Conservation (phyloP, 2,797 vertebrate species). For the Arnoldichthys spilopterus region DNA sequence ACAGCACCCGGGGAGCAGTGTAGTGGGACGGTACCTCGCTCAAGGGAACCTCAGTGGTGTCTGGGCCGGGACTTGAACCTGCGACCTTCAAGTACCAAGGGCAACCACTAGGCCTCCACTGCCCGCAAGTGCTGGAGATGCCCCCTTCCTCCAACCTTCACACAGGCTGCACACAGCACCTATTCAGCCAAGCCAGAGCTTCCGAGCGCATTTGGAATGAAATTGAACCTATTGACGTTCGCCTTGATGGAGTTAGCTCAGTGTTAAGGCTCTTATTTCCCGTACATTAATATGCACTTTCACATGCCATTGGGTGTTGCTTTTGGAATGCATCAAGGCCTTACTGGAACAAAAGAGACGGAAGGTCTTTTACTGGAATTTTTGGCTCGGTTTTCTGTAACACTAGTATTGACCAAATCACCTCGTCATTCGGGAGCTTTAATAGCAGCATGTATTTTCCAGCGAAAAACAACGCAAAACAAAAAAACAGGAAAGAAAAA, state of each 20-base stretch:
- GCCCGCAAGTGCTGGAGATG: conserved; percentile 7
- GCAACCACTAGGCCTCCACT: too few relatives aligned
- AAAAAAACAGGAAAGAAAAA: conserved; percentile 8
- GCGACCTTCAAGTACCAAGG: too few relatives aligned
- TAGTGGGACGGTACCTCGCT: too few relatives aligned
- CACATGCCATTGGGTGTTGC: conserved; percentile 35
- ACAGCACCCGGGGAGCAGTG: too few relatives aligned
- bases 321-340: conserved; percentile 42
- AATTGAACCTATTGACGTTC: conserved; percentile 52
- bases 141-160: conserved; percentile 27
- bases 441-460: conserved; percentile 34
- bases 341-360: conserved; percentile 41
- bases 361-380: conserved; percentile 40
- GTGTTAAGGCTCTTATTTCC: conserved; percentile 42
- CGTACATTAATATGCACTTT: conserved; percentile 29
- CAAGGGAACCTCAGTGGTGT: too few relatives aligned
- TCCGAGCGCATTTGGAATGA: conserved; percentile 39
- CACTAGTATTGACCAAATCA: conserved; percentile 52
- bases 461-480: too few relatives aligned
- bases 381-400: conserved; percentile 46
- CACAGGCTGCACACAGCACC: conserved; percentile 23
- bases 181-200: not conserved
- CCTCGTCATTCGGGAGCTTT: conserved; percentile 47
- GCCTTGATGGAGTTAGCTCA: conserved; percentile 34
- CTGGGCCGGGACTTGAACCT: too few relatives aligned